Conservation (phyloP, 2,888 invertebrate species). For the Aplocera efformata region DNA sequence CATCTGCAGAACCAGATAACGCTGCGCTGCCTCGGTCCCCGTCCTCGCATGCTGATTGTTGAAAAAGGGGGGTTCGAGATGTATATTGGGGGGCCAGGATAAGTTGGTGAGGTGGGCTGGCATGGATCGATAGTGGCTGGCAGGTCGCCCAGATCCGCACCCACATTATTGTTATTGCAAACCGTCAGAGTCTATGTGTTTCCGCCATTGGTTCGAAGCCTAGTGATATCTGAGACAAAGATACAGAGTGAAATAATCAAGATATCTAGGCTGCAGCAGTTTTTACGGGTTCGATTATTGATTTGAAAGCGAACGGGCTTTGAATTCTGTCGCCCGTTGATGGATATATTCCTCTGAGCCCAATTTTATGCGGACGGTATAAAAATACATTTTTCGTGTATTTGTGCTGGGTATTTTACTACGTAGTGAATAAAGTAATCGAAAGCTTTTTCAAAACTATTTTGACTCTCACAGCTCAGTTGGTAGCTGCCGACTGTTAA, state of each 20-base stretch:
- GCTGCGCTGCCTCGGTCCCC: constrained; percentile 50
- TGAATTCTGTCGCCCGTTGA: too few relatives aligned
- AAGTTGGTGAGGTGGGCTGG: constrained; percentile 54
- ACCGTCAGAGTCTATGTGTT: constrained; percentile 69
- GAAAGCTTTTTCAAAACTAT: too few relatives aligned
- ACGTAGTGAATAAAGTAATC: too few relatives aligned
- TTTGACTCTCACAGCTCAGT: too few relatives aligned
- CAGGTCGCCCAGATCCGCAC: constrained; percentile 75
- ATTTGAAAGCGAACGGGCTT: too few relatives aligned
- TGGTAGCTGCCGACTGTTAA: too few relatives aligned
- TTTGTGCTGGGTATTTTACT: too few relatives aligned
- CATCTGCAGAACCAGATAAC: constrained; percentile 56
- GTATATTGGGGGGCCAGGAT: constrained; percentile 60
- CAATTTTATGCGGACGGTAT: too few relatives aligned
- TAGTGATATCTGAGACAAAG: constrained; percentile 64
- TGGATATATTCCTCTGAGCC: too few relatives aligned
- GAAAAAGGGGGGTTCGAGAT: constrained; percentile 47
- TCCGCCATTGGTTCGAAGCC: constrained; percentile 69
- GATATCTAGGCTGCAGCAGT: constrained; percentile 33
- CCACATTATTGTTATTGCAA: constrained; percentile 79
- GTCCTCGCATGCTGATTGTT: constrained; percentile 38
- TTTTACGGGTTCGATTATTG: constrained; percentile 10
- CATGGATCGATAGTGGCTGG: constrained; percentile 75
- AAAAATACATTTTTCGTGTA: too few relatives aligned
- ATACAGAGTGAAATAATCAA: constrained; percentile 38